Percentiles rank a stretch among this genome's conserved stretches.
Evolutionary conservation across 2,113 vertebrate species (phyloP).

Genomic region (Himantopus leucocephalus): DNA sequence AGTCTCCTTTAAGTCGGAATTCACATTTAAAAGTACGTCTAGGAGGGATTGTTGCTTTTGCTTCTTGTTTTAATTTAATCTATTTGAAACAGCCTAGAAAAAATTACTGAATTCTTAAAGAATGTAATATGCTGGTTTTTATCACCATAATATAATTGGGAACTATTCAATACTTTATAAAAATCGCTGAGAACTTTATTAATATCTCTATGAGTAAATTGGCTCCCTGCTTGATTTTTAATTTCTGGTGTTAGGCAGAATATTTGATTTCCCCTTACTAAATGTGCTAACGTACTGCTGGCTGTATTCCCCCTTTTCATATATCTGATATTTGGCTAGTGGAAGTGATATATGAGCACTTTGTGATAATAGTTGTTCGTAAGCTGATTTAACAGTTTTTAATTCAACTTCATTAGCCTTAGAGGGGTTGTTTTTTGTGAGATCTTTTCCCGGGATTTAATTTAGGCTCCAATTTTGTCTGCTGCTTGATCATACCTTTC

Average conservation of each 20-base stretch:
- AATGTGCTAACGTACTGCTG: conserved; percentile 34
- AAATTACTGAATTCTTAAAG: background rate
- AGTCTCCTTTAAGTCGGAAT: conserved; percentile 25
- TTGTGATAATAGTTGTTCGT: conserved; percentile 50
- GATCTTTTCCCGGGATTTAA: conserved; percentile 38
- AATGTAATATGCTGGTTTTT: background rate
- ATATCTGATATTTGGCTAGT: conserved; percentile 41
- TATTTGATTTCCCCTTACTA: conserved; percentile 42
- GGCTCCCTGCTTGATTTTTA: conserved; percentile 62
- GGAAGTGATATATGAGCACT: conserved; percentile 48
- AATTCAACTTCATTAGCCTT: conserved; percentile 71
- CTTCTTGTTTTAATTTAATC: conserved; percentile 31
- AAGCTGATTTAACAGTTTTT: conserved; percentile 66
- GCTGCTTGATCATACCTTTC: background rate
- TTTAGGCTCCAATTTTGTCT: conserved; percentile 53
- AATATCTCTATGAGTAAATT: conserved; percentile 50
- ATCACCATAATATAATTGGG: background rate
- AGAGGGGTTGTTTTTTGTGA: conserved; percentile 34
- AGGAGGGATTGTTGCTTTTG: background rate
- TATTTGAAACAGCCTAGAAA: conserved; percentile 13
- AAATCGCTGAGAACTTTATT: conserved; percentile 49
- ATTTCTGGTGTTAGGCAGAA: conserved; percentile 60
- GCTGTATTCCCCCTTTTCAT: conserved; percentile 51
- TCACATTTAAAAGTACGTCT: background rate
- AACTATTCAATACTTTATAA: conserved; percentile 23